Conservation (phyloP, 2,888 invertebrate genomes). For the Colletes collaris region DNA sequence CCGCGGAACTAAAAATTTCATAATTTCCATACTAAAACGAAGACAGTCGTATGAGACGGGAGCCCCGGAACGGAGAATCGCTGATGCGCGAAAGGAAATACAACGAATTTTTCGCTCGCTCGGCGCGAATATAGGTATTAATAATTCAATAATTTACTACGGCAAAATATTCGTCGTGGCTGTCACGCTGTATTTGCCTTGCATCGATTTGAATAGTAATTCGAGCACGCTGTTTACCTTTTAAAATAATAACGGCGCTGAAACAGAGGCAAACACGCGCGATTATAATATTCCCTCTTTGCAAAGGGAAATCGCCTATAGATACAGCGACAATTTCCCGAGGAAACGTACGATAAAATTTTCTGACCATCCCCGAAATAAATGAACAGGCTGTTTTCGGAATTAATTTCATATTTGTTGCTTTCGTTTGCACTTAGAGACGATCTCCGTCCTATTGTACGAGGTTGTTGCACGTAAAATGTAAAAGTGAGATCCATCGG, state of each 20-base stretch:
- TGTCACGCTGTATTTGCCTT: constrained; percentile 20
- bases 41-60: neutral
- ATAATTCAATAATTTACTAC: constrained; percentile 27
- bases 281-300: neutral
- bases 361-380: neutral
- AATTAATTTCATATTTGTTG: neutral
- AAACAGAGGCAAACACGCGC: constrained; percentile 1
- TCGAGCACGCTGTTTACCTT: constrained; percentile 19
- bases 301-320: neutral
- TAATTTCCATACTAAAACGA: constrained; percentile 12
- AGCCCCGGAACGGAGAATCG: neutral
- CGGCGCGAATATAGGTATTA: constrained; percentile 5
- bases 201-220: constrained; percentile 16
- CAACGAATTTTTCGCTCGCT: constrained; percentile 9
- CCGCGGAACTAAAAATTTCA: constrained; percentile 1
- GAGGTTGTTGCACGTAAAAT: too few species aligned
- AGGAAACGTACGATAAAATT: neutral
- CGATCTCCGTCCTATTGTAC: too few species aligned
- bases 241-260: constrained; percentile 18
- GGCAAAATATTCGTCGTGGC: constrained; percentile 4
- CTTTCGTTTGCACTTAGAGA: neutral
- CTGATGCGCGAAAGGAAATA: constrained; percentile 5
- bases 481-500: too few species aligned
- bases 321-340: neutral
- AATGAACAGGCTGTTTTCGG: neutral